Conservation (phyloP, 2,888 invertebrate genomes). For the Sesamia inferens region DNA sequence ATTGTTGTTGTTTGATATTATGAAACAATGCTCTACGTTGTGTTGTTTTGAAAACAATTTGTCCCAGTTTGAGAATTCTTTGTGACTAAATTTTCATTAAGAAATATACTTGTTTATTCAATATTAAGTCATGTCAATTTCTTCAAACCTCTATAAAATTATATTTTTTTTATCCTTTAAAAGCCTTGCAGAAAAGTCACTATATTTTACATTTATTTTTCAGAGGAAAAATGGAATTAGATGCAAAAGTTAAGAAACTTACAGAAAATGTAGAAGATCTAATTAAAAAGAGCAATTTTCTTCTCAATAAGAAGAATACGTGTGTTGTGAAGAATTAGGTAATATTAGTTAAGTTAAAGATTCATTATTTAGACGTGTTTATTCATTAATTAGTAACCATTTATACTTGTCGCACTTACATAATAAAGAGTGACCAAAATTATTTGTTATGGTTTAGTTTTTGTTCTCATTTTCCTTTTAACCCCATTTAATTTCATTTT, state of each 20-base stretch:
- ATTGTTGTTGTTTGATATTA: slow-evolving; percentile 8
- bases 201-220: slow-evolving; percentile 41
- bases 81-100: background rate
- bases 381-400: slow-evolving; percentile 1
- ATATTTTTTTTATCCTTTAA: background rate
- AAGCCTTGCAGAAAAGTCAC: background rate
- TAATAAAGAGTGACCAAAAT: slow-evolving; percentile 20
- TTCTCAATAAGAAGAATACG: slow-evolving; percentile 36
- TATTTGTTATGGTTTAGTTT: too few relatives aligned
- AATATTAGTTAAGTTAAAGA: background rate
- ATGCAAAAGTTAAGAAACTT: slow-evolving; percentile 67
- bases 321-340: slow-evolving; percentile 13
- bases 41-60: slow-evolving; percentile 6
- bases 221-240: slow-evolving; percentile 74
- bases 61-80: background rate
- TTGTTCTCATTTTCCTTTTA: too few relatives aligned
- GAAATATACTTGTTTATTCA: background rate
- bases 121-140: background rate
- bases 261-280: slow-evolving; percentile 66
- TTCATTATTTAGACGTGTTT: background rate
- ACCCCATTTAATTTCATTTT: too few relatives aligned
- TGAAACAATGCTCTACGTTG: background rate
- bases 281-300: slow-evolving; percentile 57
- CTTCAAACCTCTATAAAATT: background rate
- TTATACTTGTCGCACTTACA: background rate